phyloP scores from a whole-genome alignment of 2,797 vertebrate genomes.

The Rallus crepitans region DNA sequence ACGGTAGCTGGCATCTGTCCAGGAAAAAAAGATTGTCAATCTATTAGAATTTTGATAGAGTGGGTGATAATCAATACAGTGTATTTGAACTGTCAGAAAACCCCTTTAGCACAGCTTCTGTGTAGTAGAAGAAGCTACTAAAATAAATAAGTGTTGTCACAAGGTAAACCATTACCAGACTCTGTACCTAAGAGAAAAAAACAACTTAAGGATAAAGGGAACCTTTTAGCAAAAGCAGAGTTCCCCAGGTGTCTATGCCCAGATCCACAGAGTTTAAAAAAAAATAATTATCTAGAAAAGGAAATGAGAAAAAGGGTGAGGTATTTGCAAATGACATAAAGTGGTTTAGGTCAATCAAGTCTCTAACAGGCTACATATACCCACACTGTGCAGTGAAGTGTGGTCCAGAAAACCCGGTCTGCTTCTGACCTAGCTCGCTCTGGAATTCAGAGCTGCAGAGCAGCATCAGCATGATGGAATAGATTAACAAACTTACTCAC shows the following conservation, averaged over 20 bases:
- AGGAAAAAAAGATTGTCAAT: not conserved
- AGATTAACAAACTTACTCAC: not conserved
- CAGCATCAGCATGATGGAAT: fast-evolving
- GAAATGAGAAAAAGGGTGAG: not conserved
- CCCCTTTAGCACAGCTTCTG: not conserved
- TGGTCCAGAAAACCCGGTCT: not conserved
- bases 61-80: not conserved
- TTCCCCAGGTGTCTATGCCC: fast-evolving
- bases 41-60: constrained; percentile 16
- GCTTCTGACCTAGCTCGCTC: not conserved
- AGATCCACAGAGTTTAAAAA: not conserved
- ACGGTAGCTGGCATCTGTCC: not conserved
- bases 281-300: not conserved
- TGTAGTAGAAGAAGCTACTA: not conserved
- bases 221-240: not conserved
- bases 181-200: not conserved
- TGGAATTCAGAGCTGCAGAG: not conserved
- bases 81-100: constrained; percentile 2
- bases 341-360: not conserved
- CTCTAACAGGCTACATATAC: not conserved
- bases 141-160: not conserved
- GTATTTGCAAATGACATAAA: not conserved
- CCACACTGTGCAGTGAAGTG: not conserved
- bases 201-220: not conserved
- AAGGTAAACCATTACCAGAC: not conserved